Conservation (phyloP, 2,888 invertebrate genomes). For the Cheilosia urbana region DNA sequence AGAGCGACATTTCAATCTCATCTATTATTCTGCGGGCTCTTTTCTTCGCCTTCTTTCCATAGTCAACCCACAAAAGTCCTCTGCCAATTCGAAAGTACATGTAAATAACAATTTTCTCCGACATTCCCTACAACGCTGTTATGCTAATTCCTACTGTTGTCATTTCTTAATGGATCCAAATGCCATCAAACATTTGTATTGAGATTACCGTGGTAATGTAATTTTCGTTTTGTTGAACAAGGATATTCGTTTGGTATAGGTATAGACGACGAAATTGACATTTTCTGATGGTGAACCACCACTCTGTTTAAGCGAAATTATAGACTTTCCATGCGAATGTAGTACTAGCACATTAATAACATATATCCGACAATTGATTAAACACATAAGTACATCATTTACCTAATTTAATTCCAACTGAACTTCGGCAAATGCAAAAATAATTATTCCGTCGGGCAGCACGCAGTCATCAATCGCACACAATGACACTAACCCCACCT, state of each 20-base stretch:
- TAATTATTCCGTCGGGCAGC: conserved; percentile 46
- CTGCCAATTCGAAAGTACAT: background rate
- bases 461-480: conserved; percentile 33
- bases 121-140: conserved; percentile 3
- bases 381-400: conserved; percentile 21
- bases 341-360: too few relatives aligned
- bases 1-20: conserved; percentile 7
- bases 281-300: too few relatives aligned
- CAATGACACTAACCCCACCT: conserved; percentile 1
- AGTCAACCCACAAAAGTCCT: background rate
- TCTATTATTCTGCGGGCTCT: conserved; percentile 22
- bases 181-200: conserved; percentile 22
- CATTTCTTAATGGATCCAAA: conserved; percentile 44
- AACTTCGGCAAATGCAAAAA: conserved; percentile 51
- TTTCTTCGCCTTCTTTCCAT: background rate
- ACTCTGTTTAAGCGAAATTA: too few relatives aligned
- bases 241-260: too few relatives aligned
- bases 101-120: conserved; percentile 19
- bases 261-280: too few relatives aligned
- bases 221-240: background rate
- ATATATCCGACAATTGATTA: too few relatives aligned
- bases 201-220: background rate
- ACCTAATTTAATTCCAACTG: conserved; percentile 66
- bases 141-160: conserved; percentile 35
- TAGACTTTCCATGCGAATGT: too few relatives aligned